phyloP scores from a whole-genome alignment of 64 coral and sea anemone genomes.

The Montipora efflorescens region DNA sequence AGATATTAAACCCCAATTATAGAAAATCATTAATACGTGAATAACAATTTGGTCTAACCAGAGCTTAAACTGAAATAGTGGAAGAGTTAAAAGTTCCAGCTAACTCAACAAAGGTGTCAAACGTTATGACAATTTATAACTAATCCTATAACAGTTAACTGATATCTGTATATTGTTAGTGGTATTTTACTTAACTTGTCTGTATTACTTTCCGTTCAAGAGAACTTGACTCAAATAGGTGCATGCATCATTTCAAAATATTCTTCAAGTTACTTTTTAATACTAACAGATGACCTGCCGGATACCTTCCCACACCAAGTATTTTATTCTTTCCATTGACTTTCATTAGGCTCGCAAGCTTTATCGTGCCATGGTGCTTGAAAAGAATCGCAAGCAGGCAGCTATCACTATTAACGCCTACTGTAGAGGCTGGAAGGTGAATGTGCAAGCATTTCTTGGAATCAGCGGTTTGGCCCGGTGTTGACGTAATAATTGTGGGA shows the following conservation, averaged over 20 bases:
- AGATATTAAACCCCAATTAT: too few relatives aligned
- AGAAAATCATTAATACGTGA: background rate
- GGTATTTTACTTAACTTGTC: too few relatives aligned
- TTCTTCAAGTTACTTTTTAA: too few relatives aligned
- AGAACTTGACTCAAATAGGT: too few relatives aligned
- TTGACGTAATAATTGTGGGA: background rate
- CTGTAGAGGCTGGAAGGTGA: slow-evolving; percentile 49
- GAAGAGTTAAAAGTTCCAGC: background rate
- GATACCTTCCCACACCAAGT: background rate
- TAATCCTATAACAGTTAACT: too few relatives aligned
- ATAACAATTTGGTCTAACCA: background rate
- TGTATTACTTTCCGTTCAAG: too few relatives aligned
- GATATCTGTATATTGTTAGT: too few relatives aligned
- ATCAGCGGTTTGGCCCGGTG: background rate
- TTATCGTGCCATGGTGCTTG: slow-evolving; percentile 32
- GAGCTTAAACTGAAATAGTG: background rate
- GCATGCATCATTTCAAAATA: too few relatives aligned
- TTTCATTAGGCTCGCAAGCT: slow-evolving; percentile 45
- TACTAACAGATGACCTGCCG: too few relatives aligned
- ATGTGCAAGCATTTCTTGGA: background rate
- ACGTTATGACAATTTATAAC: too few relatives aligned
- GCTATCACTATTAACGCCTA: slow-evolving; percentile 3
- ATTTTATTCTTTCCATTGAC: background rate
- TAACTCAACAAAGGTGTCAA: background rate
- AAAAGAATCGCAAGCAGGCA: slow-evolving; percentile 24